phyloP scores from a whole-genome alignment of 30 jellyfish, hydroid and myxozoan genomes.

The Aurelia aurita region DNA sequence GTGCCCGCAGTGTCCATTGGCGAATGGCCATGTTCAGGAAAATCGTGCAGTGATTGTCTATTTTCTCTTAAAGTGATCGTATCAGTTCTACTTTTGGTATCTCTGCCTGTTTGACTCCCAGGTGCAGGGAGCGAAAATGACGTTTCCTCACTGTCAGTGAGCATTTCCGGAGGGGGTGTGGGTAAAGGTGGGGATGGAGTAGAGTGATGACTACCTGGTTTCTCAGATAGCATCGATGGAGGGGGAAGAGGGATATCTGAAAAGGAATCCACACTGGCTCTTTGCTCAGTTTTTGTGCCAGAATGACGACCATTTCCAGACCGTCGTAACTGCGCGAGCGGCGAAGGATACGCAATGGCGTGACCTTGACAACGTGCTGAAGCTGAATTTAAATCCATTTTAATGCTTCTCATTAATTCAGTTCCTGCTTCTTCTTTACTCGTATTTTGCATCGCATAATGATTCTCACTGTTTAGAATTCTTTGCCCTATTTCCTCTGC shows the following conservation, averaged over 20 bases:
- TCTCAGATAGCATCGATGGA: conserved; percentile 69
- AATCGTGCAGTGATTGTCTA: neutral
- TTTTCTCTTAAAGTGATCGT: neutral
- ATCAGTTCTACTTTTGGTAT: neutral
- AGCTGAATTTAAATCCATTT: conserved; percentile 53
- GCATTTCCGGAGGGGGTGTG: conserved; percentile 74
- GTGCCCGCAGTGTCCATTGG: conserved; percentile 7
- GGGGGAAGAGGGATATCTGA: conserved; percentile 95
- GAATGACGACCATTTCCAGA: conserved; percentile 11
- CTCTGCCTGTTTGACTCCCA: neutral
- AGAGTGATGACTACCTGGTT: conserved; percentile 38
- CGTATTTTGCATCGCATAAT: neutral
- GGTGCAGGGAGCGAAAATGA: conserved; percentile 1
- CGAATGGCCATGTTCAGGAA: conserved; percentile 4
- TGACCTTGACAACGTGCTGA: conserved; percentile 9
- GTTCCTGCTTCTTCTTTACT: conserved; percentile 12
- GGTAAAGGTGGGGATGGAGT: conserved; percentile 85
- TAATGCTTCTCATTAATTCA: conserved; percentile 57
- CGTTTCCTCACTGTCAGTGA: conserved; percentile 69
- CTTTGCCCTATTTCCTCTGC: neutral
- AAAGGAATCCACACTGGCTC: conserved; percentile 69
- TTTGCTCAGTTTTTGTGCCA: conserved; percentile 16
- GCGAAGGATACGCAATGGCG: conserved; percentile 12
- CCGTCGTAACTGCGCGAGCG: conserved; percentile 59
- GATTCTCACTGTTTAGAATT: neutral